Evolutionary conservation across 2,797 vertebrate species (phyloP).

Genomic region (Naso thynnoides): DNA sequence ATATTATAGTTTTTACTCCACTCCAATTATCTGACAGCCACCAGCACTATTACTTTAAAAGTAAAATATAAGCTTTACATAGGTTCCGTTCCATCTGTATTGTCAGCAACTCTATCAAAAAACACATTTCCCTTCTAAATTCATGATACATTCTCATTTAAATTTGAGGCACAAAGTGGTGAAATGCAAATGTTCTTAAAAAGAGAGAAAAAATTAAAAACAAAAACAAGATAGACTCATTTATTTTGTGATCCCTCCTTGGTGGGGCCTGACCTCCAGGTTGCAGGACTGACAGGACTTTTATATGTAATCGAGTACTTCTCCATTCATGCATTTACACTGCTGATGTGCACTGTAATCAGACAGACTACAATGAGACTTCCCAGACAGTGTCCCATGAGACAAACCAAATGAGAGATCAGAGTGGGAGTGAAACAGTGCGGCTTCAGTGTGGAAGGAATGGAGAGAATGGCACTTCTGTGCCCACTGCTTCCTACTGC

Average conservation of each 20-base stretch:
- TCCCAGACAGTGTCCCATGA: conserved; percentile 49
- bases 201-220: not conserved
- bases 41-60: not conserved
- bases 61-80: not conserved
- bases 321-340: not conserved
- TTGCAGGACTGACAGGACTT: not conserved
- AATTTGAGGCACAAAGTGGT: not conserved
- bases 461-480: conserved; percentile 83
- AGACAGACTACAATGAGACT: conserved; percentile 33
- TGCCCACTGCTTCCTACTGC: conserved; percentile 81
- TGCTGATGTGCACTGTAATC: conserved; percentile 7
- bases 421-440: conserved; percentile 84
- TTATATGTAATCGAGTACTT: not conserved
- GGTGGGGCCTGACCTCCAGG: not conserved
- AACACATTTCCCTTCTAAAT: not conserved
- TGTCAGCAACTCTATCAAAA: not conserved
- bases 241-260: not conserved
- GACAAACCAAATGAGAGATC: conserved; percentile 43
- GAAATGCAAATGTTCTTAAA: not conserved
- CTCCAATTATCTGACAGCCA: not conserved
- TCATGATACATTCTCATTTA: not conserved
- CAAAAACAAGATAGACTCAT: too few relatives aligned
- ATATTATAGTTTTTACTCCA: not conserved
- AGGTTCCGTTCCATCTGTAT: not conserved
- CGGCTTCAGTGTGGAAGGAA: conserved; percentile 82